Conservation (phyloP, 2,888 invertebrate species). For the Agrilus biguttatus region DNA sequence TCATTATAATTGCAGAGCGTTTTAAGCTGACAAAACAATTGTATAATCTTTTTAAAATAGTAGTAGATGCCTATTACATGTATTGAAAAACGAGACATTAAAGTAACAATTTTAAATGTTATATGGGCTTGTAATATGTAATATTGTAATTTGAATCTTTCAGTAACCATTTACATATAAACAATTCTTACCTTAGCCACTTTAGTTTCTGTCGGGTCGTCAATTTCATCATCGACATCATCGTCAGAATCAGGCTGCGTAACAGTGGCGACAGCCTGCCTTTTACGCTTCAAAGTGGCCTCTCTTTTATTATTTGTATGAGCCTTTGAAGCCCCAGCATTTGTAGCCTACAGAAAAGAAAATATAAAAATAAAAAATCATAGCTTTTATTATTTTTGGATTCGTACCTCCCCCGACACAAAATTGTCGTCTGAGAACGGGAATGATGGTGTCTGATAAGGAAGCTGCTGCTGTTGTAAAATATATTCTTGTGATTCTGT, state of each 20-base stretch:
- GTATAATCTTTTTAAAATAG: no score
- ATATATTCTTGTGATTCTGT: slow-evolving; percentile 14
- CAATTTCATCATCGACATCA: slow-evolving; percentile 19
- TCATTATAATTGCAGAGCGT: no score
- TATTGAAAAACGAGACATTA: no score
- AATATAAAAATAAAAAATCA: not conserved
- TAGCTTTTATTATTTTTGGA: not conserved
- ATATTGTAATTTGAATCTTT: no score
- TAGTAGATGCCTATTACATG: no score
- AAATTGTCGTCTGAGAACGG: slow-evolving; percentile 5
- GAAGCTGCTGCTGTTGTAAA: slow-evolving; percentile 17
- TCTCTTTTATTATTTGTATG: slow-evolving; percentile 4
- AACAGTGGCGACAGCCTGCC: slow-evolving; percentile 20
- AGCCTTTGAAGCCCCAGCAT: slow-evolving; percentile 1
- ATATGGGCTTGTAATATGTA: no score
- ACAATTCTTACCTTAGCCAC: slow-evolving; percentile 21
- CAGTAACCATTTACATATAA: no score
- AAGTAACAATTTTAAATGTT: no score
- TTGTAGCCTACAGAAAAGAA: slow-evolving; percentile 2
- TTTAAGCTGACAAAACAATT: no score
- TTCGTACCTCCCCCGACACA: not conserved
- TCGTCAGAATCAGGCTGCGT: slow-evolving; percentile 7
- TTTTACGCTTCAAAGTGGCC: slow-evolving; percentile 19
- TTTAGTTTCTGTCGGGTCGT: slow-evolving; percentile 11
- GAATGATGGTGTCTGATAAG: slow-evolving; percentile 12